Evolutionary conservation across 2,113 vertebrate genomes (phyloP).

Genomic region (Elgaria multicarinata): DNA sequence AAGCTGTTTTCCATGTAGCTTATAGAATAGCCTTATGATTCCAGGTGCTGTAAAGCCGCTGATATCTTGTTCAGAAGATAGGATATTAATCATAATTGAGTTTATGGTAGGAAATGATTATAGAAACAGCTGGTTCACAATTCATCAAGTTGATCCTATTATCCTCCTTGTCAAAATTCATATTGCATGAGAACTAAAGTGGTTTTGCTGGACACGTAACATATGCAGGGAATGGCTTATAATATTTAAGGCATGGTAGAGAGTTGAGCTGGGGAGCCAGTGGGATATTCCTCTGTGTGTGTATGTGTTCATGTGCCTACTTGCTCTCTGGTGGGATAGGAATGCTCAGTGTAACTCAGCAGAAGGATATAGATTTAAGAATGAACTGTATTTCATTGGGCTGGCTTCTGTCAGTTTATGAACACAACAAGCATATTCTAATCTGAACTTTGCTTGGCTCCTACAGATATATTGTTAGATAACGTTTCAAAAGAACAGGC

Average conservation of each 20-base stretch:
- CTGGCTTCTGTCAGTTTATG: background rate
- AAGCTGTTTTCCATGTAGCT: background rate
- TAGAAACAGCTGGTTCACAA: background rate
- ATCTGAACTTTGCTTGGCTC: slow-evolving; percentile 59
- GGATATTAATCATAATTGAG: background rate
- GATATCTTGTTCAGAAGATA: background rate
- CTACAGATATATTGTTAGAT: slow-evolving; percentile 73
- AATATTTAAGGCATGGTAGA: background rate
- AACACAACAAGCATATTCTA: slow-evolving; percentile 26
- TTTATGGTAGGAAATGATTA: background rate
- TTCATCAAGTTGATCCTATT: background rate
- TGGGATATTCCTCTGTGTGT: background rate
- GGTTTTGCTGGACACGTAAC: too few relatives aligned
- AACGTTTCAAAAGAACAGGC: slow-evolving; percentile 82
- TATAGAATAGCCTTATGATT: background rate
- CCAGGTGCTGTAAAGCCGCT: background rate
- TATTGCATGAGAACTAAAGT: background rate
- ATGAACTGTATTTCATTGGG: background rate
- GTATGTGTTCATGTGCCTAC: background rate
- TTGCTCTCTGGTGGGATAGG: background rate
- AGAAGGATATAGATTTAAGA: background rate
- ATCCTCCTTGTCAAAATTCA: background rate
- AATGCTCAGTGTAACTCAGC: background rate
- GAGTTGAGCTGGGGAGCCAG: background rate
- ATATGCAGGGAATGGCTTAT: background rate